These are phyloP conservation scores for Hartigia nigra DNA, from an alignment of 2,888 invertebrate genomes.

Conservation along the genomic window DNA sequence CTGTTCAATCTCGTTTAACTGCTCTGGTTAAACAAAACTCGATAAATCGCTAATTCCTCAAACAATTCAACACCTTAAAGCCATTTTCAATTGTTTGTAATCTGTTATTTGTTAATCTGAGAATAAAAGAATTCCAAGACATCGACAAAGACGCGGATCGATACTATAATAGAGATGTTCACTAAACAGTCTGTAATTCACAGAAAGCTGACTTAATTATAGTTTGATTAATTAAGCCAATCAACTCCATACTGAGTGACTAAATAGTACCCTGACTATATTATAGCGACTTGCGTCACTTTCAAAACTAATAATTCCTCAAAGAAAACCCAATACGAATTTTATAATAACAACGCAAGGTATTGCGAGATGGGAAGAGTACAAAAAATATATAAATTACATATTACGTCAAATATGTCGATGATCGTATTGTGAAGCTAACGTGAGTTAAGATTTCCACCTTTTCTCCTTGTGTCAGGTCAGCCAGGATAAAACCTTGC, in stretches of 20 bases:
- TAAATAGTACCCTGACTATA: neutral
- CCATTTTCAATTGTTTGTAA: neutral
- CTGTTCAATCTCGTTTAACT: neutral
- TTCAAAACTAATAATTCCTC: neutral
- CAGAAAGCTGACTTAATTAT: too few species aligned
- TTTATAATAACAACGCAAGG: neutral
- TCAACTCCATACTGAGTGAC: neutral
- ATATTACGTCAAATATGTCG: neutral
- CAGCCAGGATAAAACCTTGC: neutral
- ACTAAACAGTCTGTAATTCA: neutral
- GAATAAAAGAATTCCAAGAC: neutral
- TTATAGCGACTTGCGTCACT: neutral
- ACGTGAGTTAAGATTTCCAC: neutral
- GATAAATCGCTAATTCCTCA: neutral
- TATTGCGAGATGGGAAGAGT: neutral
- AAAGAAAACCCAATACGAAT: neutral
- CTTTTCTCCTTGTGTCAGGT: neutral
- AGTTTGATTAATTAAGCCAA: neutral
- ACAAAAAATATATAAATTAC: neutral
- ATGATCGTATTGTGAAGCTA: neutral
- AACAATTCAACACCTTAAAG: neutral
- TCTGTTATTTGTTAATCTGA: neutral
- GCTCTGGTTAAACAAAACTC: neutral
- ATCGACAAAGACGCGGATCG: neutral
- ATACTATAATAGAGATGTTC: neutral